Base-by-base conservation (phyloP, 2,888 invertebrate species). In the Metacarcinus magister region DNA sequence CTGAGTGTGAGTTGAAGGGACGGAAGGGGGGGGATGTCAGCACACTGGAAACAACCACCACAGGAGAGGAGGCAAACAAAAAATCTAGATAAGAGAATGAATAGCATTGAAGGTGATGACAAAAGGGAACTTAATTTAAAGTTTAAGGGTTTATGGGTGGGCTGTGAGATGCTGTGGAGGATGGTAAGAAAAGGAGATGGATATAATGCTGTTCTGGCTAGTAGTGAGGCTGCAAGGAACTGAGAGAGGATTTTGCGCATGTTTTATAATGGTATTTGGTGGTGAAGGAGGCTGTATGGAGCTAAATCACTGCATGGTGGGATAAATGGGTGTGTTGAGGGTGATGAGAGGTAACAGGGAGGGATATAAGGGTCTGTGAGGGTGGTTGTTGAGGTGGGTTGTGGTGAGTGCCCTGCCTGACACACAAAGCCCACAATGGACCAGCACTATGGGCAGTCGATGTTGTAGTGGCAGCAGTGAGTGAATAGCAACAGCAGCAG, bases 11-110 rank as follows among this genome's bases (percentile, higher is more conserved):
- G 75, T 39, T 39, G 75, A n/a, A 23, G 75, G 75, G 75, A 39
- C 39, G 87, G 1, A 87, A 19, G 87, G 39, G 39, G 16, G 39
- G 39, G 39, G 39, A 87, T 16, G 87, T 13, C 32, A 87, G 87
- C 87, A 75, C 87, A 87, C 32, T 87, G 87, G 39, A 87, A 87
- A 39, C 39, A 87, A 87, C 87, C 87, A 87, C 39, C 32, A 87
- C 75, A 82, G 28, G 60, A 82, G 75, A 28, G 28, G 19, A 82
- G 75, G n/a, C 28, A 87, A 39, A 87, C 39, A 10, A n/a, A 39
- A 87, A 39, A 39, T 32, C 39, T 16, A n/a, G 39, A 13, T 13
- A 32, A 87, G 39, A 39, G 87, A 39, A 32, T 87, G 87, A 39
- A 3, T 16, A 39, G 87, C 32, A 13, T 16, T 39, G 32, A 13